A percentile compares a stretch with the other conserved stretches of the same genome.
Conservation (phyloP, 2,888 invertebrate species). For the Ormyrus nitidulus region DNA sequence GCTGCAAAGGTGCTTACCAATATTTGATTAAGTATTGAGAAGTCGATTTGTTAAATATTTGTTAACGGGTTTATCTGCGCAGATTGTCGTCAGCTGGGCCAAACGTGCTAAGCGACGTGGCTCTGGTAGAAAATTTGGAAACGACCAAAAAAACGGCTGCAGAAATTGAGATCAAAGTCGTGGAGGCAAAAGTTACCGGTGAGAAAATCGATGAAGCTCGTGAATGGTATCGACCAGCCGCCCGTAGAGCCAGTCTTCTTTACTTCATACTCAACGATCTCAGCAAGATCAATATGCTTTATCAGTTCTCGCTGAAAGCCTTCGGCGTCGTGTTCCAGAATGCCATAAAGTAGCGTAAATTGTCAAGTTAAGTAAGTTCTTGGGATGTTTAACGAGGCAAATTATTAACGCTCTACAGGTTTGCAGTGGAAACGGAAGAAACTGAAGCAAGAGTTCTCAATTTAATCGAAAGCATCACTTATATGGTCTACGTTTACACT, state of each 20-base stretch:
- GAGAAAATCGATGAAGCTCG: constrained; percentile 93
- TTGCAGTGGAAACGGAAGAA: constrained; percentile 83
- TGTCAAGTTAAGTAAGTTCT: background rate
- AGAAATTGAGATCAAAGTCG: constrained; percentile 91
- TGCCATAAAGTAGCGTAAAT: constrained; percentile 78
- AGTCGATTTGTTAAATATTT: constrained; percentile 5
- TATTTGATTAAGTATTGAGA: background rate
- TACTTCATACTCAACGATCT: constrained; percentile 96
- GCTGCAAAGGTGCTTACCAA: constrained; percentile 77
- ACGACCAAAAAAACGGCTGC: constrained; percentile 94
- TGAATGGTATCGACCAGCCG: constrained; percentile 91
- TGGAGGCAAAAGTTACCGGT: constrained; percentile 90
- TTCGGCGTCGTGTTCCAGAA: constrained; percentile 94
- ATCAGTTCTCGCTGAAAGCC: constrained; percentile 96
- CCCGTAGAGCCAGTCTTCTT: constrained; percentile 89
- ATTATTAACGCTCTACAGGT: constrained; percentile 57
- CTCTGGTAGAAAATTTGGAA: constrained; percentile 93
- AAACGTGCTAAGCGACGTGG: constrained; percentile 92
- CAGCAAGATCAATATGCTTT: constrained; percentile 94
- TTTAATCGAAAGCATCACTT: constrained; percentile 92
- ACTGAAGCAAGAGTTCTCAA: constrained; percentile 84
- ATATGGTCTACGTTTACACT: constrained; percentile 90
- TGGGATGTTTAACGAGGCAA: background rate
- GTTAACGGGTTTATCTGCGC: background rate
- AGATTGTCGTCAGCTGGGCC: constrained; percentile 93